Evolutionary conservation across 2,888 invertebrate species (phyloP).

Genomic region (Drosophila putrida): DNA sequence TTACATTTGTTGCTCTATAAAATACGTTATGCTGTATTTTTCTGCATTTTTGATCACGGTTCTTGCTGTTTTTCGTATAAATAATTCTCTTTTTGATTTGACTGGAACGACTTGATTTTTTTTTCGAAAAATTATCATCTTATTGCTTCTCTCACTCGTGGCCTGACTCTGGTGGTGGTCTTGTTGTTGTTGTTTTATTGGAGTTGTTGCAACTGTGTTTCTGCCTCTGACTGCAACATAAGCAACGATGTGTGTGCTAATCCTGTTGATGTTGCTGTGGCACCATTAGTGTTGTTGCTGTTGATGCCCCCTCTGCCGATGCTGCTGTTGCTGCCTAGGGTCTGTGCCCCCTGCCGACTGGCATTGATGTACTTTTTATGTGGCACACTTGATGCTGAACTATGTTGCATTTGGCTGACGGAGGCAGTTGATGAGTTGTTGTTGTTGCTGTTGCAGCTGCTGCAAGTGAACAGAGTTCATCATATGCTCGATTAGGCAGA

Average conservation of each 20-base stretch:
- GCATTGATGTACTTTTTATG: conserved; percentile 37
- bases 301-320: conserved; percentile 14
- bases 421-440: conserved; percentile 24
- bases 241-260: conserved; percentile 30
- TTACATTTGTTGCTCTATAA: conserved; percentile 66
- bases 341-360: conserved; percentile 24
- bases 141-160: conserved; percentile 63
- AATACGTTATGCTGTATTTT: conserved; percentile 63
- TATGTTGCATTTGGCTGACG: conserved; percentile 41
- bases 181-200: conserved; percentile 39
- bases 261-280: conserved; percentile 35
- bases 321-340: conserved; percentile 31
- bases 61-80: conserved; percentile 71
- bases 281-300: conserved; percentile 5
- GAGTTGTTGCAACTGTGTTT: conserved; percentile 25
- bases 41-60: conserved; percentile 71
- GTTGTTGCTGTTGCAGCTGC: conserved; percentile 26
- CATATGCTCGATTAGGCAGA: conserved; percentile 47
- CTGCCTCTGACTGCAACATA: conserved; percentile 9
- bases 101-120: conserved; percentile 79
- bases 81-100: conserved; percentile 32
- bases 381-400: conserved; percentile 22
- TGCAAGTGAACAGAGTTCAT: conserved; percentile 72
- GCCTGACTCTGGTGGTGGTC: conserved; percentile 48
- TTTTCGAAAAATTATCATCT: conserved; percentile 48